Percentiles rank a stretch among this genome's conserved stretches.
These are phyloP conservation scores for Aselliscus stoliczkanus DNA, from an alignment of 2,797 vertebrate species.

Conservation along the genomic window DNA sequence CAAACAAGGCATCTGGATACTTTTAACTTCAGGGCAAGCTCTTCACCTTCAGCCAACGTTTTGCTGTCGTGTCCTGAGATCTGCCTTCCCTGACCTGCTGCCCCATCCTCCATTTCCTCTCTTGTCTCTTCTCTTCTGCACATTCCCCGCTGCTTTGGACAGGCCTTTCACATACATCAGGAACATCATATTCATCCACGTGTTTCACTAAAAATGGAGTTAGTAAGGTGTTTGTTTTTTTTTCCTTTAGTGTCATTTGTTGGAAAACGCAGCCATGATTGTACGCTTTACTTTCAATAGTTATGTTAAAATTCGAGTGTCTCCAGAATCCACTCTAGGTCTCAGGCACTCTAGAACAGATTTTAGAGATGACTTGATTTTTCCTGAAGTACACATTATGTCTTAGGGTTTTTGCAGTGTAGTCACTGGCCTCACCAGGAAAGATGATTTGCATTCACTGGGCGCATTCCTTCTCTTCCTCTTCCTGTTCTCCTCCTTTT, in stretches of 20 bases:
- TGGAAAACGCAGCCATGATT: background rate
- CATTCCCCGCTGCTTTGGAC: background rate
- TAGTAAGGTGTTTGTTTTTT: background rate
- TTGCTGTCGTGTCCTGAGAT: background rate
- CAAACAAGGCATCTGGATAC: background rate
- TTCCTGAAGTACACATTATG: background rate
- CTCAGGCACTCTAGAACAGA: background rate
- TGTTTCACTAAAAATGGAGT: background rate
- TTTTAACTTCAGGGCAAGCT: background rate
- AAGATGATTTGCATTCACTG: background rate
- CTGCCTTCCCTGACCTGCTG: too few relatives aligned
- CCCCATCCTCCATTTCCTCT: fast-evolving
- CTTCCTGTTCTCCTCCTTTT: fast-evolving
- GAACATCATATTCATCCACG: too few relatives aligned
- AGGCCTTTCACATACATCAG: fast-evolving
- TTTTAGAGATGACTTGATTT: background rate
- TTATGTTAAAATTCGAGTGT: background rate
- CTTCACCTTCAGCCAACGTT: background rate
- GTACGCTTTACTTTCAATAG: background rate
- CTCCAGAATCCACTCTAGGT: background rate
- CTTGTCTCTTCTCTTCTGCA: background rate
- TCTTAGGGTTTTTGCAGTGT: too few relatives aligned
- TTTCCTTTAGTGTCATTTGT: too few relatives aligned
- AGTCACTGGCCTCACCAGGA: background rate
- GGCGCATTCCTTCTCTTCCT: background rate